Conservation (phyloP, 2,888 invertebrate species). For the Cacoxenus indagator region DNA sequence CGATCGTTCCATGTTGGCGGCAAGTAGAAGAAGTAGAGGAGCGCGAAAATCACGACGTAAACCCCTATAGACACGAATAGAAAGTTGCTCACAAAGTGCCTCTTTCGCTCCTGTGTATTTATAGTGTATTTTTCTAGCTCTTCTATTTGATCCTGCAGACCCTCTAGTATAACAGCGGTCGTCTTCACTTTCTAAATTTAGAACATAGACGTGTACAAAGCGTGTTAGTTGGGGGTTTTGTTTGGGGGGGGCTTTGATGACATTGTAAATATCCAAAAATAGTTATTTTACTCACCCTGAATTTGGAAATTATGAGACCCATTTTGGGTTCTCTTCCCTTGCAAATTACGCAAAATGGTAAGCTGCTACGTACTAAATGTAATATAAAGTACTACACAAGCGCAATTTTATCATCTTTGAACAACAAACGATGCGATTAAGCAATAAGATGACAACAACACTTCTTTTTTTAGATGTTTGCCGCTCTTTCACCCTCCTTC, state of each 20-base stretch:
- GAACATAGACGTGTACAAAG: slow-evolving; percentile 38
- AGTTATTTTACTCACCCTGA: slow-evolving; percentile 75
- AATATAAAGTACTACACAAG: too few species aligned
- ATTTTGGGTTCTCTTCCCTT: slow-evolving; percentile 68
- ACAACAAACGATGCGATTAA: too few species aligned
- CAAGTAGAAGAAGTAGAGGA: slow-evolving; percentile 86
- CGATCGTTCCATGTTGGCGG: slow-evolving; percentile 82
- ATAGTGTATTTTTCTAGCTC: slow-evolving; percentile 84
- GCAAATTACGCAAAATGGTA: too few species aligned
- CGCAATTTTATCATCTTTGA: too few species aligned
- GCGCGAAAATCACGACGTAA: slow-evolving; percentile 79
- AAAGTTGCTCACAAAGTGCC: slow-evolving; percentile 85
- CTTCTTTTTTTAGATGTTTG: too few species aligned
- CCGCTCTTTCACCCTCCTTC: too few species aligned
- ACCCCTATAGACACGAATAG: slow-evolving; percentile 79
- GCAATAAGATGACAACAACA: too few species aligned
- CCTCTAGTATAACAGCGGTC: slow-evolving; percentile 75
- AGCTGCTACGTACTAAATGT: too few species aligned
- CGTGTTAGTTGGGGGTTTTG: slow-evolving; percentile 29
- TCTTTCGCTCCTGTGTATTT: slow-evolving; percentile 84
- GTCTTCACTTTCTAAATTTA: slow-evolving; percentile 72
- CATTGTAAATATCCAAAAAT: slow-evolving; percentile 29
- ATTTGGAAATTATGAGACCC: slow-evolving; percentile 78
- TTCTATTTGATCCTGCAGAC: slow-evolving; percentile 84
- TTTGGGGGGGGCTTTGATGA: slow-evolving; percentile 26